A percentile compares a stretch with the other conserved stretches of the same genome.
Evolutionary conservation across 2,888 invertebrate species (phyloP).

Genomic region (Hipparchia sbordonii): DNA sequence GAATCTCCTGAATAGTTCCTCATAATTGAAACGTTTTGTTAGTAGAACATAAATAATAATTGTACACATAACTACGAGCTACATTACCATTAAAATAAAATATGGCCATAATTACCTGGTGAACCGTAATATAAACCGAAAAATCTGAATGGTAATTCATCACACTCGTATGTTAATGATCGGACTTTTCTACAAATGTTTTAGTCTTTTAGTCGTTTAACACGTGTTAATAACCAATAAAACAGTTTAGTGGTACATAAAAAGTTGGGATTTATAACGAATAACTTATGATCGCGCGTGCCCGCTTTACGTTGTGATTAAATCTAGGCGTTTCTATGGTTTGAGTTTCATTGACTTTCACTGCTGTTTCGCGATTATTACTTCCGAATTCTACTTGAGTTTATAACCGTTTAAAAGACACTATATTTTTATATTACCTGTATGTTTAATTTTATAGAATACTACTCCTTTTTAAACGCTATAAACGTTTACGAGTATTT

Average conservation of each 20-base stretch:
- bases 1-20: slow-evolving; percentile 28
- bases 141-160: slow-evolving; percentile 54
- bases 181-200: slow-evolving; percentile 77
- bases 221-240: slow-evolving; percentile 83
- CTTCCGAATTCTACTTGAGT: slow-evolving; percentile 37
- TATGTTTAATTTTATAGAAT: slow-evolving; percentile 31
- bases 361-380: slow-evolving; percentile 47
- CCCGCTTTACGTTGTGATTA: slow-evolving; percentile 53
- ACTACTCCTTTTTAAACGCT: slow-evolving; percentile 22
- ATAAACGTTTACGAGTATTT: slow-evolving; percentile 26
- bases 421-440: slow-evolving; percentile 31
- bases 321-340: slow-evolving; percentile 48
- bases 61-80: slow-evolving; percentile 32
- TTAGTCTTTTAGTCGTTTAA: slow-evolving; percentile 74
- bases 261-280: slow-evolving; percentile 80
- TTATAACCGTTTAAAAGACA: slow-evolving; percentile 30
- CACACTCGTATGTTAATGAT: slow-evolving; percentile 69
- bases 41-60: slow-evolving; percentile 25
- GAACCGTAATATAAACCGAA: slow-evolving; percentile 49
- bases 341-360: slow-evolving; percentile 55
- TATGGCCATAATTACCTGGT: slow-evolving; percentile 50
- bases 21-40: slow-evolving; percentile 27
- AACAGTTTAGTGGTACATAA: slow-evolving; percentile 80
- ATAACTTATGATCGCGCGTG: slow-evolving; percentile 73
- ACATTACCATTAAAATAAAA: slow-evolving; percentile 43